Conservation (phyloP, 2,888 invertebrate species). For the Chymomyza procnemis region DNA sequence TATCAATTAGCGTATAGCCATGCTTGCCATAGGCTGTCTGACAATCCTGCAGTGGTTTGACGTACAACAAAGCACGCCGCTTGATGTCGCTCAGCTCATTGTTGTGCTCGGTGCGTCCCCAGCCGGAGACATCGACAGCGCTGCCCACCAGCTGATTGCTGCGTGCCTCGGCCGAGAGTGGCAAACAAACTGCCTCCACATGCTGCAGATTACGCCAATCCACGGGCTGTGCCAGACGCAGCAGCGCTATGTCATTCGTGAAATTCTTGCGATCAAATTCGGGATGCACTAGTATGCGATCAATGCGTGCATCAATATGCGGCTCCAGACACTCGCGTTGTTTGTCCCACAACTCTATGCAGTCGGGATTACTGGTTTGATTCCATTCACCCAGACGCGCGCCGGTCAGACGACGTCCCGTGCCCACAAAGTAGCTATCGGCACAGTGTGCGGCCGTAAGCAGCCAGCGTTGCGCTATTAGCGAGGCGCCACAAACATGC, state of each 20-base stretch:
- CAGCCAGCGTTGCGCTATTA: constrained; percentile 58
- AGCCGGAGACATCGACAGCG: constrained; percentile 80
- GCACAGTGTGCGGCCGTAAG: constrained; percentile 55
- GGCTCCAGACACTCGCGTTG: constrained; percentile 80
- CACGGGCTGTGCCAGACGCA: constrained; percentile 81
- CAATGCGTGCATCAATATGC: constrained; percentile 81
- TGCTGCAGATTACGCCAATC: constrained; percentile 73
- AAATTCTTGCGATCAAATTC: constrained; percentile 77
- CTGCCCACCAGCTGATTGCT: constrained; percentile 67
- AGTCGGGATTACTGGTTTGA: constrained; percentile 81
- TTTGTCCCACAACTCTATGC: constrained; percentile 75
- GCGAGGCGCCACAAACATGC: constrained; percentile 83
- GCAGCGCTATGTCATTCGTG: constrained; percentile 84
- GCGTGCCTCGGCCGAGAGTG: constrained; percentile 53
- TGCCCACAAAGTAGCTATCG: constrained; percentile 80
- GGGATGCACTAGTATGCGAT: constrained; percentile 82
- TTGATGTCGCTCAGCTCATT: constrained; percentile 38
- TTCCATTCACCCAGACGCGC: constrained; percentile 78
- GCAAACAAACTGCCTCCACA: constrained; percentile 82
- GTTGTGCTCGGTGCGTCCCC: constrained; percentile 81
- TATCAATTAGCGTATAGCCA: constrained; percentile 1
- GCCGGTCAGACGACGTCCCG: constrained; percentile 79
- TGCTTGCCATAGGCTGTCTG: constrained; percentile 1
- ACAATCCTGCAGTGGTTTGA: constrained; percentile 35
- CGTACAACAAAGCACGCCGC: constrained; percentile 39